Conservation (phyloP, 2,797 vertebrate species). For the Rhadinocentrus ornatus region DNA sequence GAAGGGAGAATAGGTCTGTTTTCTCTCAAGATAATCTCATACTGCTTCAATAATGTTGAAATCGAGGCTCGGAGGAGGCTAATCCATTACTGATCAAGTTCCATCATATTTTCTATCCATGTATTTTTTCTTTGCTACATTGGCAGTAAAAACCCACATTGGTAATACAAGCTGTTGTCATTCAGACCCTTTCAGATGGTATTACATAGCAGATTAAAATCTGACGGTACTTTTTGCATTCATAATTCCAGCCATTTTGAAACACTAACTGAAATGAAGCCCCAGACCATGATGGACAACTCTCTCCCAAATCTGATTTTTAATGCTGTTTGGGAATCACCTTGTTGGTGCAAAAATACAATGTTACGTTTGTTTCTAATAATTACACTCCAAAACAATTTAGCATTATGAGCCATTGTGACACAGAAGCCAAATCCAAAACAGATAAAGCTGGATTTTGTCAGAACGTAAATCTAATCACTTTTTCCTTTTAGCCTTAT, state of each 20-base stretch:
- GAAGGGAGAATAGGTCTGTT: no score
- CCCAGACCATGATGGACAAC: neutral
- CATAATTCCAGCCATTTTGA: neutral
- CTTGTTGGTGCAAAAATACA: neutral
- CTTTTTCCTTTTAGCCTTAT: neutral
- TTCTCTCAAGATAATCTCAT: no score
- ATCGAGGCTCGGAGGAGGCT: neutral
- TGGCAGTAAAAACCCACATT: neutral
- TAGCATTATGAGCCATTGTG: neutral
- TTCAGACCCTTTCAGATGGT: neutral
- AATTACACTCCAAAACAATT: neutral
- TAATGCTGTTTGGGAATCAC: neutral
- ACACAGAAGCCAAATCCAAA: neutral
- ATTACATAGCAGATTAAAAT: neutral
- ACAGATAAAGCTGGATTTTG: conserved; percentile 1
- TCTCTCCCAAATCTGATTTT: neutral
- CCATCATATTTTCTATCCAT: neutral
- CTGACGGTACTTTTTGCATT: neutral
- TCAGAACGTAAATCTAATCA: neutral
- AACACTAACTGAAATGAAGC: neutral
- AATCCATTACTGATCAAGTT: neutral
- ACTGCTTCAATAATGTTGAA: no score
- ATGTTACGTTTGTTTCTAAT: neutral
- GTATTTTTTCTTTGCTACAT: neutral
- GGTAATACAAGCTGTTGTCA: neutral